Conservation (phyloP, 2,797 vertebrate species). For the Gymnocypris eckloni region DNA sequence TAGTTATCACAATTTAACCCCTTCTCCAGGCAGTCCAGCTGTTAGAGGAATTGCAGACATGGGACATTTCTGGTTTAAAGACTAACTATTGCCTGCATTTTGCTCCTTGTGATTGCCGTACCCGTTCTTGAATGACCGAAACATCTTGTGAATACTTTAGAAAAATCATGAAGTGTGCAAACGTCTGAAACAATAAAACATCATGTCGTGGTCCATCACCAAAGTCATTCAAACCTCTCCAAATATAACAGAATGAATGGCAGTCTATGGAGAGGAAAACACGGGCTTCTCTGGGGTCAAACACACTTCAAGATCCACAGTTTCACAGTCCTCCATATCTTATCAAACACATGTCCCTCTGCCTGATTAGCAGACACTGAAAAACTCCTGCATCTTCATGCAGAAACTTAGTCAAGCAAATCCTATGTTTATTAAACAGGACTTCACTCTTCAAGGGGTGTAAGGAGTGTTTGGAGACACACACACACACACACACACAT, state of each 20-base stretch:
- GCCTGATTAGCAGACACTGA: neutral
- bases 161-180: neutral
- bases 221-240: neutral
- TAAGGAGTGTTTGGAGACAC: neutral
- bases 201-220: neutral
- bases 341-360: neutral
- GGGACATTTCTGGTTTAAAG: too few species aligned
- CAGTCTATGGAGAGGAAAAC: neutral
- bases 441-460: neutral
- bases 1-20: too few species aligned
- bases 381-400: neutral
- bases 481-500: too few species aligned
- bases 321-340: neutral
- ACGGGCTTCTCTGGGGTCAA: neutral
- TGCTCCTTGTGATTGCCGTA: neutral
- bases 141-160: neutral
- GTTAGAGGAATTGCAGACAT: neutral
- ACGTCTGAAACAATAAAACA: neutral
- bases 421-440: neutral
- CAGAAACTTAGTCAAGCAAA: neutral
- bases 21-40: neutral
- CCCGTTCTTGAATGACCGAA: neutral
- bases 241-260: neutral
- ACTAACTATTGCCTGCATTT: too few species aligned
- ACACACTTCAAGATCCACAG: neutral